A percentile compares a stretch with the other conserved stretches of the same genome.
phyloP scores from a whole-genome alignment of 1,140 invertebrate species.

The Oryctes rhinoceros region DNA sequence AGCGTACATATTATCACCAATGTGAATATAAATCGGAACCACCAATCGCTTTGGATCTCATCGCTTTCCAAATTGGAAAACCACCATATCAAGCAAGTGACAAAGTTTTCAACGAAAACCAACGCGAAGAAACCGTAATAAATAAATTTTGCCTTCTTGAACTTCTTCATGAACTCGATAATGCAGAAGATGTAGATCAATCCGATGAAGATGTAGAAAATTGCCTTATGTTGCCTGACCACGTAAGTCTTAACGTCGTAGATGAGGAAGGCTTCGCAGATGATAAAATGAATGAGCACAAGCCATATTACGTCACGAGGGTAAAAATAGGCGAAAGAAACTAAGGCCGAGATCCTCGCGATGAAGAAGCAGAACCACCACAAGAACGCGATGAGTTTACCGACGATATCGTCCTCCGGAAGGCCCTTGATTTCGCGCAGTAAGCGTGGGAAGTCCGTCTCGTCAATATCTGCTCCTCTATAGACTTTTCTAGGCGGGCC shows the following conservation, averaged over 20 bases:
- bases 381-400: slow-evolving; percentile 70
- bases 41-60: slow-evolving; percentile 67
- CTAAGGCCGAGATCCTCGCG: slow-evolving; percentile 72
- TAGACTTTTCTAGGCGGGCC: slow-evolving; percentile 43
- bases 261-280: slow-evolving; percentile 51
- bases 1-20: slow-evolving; percentile 60
- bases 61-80: slow-evolving; percentile 60
- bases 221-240: slow-evolving; percentile 55
- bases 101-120: slow-evolving; percentile 70
- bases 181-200: slow-evolving; percentile 77
- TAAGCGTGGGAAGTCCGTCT: slow-evolving; percentile 16
- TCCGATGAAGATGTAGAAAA: slow-evolving; percentile 72
- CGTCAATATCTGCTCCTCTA: slow-evolving; percentile 13
- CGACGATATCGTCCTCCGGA: slow-evolving; percentile 71
- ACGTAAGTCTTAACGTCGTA: slow-evolving; percentile 57
- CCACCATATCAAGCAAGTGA: slow-evolving; percentile 73
- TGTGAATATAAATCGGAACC: slow-evolving; percentile 66
- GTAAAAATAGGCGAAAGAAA: slow-evolving; percentile 75
- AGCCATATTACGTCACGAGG: slow-evolving; percentile 63
- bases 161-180: slow-evolving; percentile 79
- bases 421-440: slow-evolving; percentile 49
- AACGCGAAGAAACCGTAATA: slow-evolving; percentile 71
- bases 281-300: slow-evolving; percentile 50
- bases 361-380: slow-evolving; percentile 78
- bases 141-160: slow-evolving; percentile 73